Evolutionary conservation across 2,797 vertebrate genomes (phyloP).

Genomic region (Denticeps clupeoides): DNA sequence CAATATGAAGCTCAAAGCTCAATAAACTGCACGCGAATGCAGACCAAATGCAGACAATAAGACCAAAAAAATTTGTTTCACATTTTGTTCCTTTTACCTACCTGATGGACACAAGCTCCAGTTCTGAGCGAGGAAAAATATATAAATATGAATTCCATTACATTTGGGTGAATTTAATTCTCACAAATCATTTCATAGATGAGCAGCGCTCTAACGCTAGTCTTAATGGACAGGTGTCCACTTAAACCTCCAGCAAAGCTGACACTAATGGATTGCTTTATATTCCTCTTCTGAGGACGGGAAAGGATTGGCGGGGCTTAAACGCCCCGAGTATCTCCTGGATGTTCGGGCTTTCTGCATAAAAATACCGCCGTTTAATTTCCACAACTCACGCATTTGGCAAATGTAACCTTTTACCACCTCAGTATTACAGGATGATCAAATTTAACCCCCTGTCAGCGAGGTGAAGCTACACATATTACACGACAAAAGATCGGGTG

Average conservation of each 20-base stretch:
- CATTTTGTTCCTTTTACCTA: no score
- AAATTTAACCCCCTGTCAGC: slow-evolving; percentile 23
- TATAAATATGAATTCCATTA: slow-evolving; percentile 64
- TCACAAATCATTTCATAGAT: slow-evolving; percentile 61
- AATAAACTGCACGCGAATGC: no score
- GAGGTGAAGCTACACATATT: slow-evolving; percentile 24
- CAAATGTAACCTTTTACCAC: slow-evolving; percentile 47
- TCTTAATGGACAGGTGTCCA: slow-evolving; percentile 73
- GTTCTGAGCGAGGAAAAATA: slow-evolving; percentile 40
- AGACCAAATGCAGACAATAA: no score
- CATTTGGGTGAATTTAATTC: slow-evolving; percentile 60
- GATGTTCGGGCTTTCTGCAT: slow-evolving; percentile 50
- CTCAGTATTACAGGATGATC: slow-evolving; percentile 36
- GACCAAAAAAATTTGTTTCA: no score
- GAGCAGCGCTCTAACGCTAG: slow-evolving; percentile 49
- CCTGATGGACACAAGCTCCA: no score
- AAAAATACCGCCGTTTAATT: slow-evolving; percentile 56
- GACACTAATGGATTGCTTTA: slow-evolving; percentile 76
- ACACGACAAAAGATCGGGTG: slow-evolving; percentile 24
- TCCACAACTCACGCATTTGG: slow-evolving; percentile 47
- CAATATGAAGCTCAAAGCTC: no score
- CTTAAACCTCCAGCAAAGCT: slow-evolving; percentile 64
- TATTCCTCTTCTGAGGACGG: slow-evolving; percentile 55
- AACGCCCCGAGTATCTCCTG: slow-evolving; percentile 49
- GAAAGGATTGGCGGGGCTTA: slow-evolving; percentile 62